A percentile compares a stretch with the other conserved stretches of the same genome.
These are phyloP conservation scores for Toxonevra muliebris DNA, from an alignment of 2,888 invertebrate genomes.

Conservation along the genomic window DNA sequence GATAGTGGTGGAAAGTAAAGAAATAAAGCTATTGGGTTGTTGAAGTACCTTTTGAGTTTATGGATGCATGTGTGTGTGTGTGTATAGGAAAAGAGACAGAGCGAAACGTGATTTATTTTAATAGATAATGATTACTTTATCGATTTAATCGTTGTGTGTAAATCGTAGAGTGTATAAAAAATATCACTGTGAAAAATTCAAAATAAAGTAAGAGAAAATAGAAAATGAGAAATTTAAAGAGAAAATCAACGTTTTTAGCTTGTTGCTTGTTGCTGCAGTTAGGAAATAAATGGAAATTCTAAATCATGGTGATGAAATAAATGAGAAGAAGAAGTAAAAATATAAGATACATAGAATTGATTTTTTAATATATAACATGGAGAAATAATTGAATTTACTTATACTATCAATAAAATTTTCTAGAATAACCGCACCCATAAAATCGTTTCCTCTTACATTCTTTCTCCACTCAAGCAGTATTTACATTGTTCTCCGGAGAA, in stretches of 20 bases:
- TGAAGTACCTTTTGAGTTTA: not conserved
- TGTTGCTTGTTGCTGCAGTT: not conserved
- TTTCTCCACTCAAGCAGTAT: not conserved
- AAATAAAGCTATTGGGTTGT: too few species aligned
- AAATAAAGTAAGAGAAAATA: not conserved
- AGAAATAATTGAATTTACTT: too few species aligned
- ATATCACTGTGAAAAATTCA: not conserved
- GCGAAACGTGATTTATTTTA: constrained; percentile 58
- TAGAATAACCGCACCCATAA: too few species aligned
- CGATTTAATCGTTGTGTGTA: constrained; percentile 45
- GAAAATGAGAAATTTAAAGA: not conserved
- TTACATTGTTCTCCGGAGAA: not conserved
- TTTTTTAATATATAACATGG: too few species aligned
- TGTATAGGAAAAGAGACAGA: not conserved
- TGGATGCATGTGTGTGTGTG: constrained; percentile 3
- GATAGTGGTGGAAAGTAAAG: too few species aligned
- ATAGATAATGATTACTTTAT: constrained; percentile 59
- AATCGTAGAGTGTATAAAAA: not conserved
- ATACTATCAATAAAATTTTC: too few species aligned
- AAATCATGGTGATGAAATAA: too few species aligned
- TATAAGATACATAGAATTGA: too few species aligned
- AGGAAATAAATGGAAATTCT: not conserved
- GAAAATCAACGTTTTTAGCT: not conserved
- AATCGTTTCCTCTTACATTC: not conserved
- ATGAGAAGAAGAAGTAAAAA: too few species aligned